These are phyloP conservation scores for Notodonta ziczac DNA, from an alignment of 2,888 invertebrate species.

Conservation along the genomic window DNA sequence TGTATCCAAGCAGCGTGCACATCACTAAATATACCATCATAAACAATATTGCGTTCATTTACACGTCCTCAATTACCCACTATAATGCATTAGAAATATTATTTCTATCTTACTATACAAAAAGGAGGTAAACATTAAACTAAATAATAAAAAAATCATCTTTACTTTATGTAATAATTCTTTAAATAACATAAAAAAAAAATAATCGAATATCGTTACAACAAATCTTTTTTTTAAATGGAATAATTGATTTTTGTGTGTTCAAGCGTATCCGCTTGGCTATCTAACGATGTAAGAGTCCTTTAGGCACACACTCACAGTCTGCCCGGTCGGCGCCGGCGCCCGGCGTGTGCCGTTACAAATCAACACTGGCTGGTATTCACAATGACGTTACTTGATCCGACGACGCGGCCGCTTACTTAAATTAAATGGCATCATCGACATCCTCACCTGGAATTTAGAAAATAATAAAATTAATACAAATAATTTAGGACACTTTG, in stretches of 20 bases:
- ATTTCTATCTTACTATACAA: slow-evolving; percentile 67
- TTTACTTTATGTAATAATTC: slow-evolving; percentile 78
- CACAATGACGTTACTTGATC: slow-evolving; percentile 62
- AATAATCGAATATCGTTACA: slow-evolving; percentile 79
- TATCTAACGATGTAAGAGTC: slow-evolving; percentile 58
- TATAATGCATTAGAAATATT: slow-evolving; percentile 62
- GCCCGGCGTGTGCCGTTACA: slow-evolving; percentile 39
- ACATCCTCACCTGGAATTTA: slow-evolving; percentile 74
- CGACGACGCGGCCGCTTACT: slow-evolving; percentile 76
- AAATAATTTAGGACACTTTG: no score
- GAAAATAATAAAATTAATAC: slow-evolving; percentile 9
- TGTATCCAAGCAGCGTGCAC: slow-evolving; percentile 51
- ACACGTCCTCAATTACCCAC: slow-evolving; percentile 55
- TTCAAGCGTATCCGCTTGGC: slow-evolving; percentile 50
- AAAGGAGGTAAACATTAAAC: slow-evolving; percentile 75
- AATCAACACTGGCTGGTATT: slow-evolving; percentile 70
- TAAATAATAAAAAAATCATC: slow-evolving; percentile 62
- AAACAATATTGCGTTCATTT: slow-evolving; percentile 42
- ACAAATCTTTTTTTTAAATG: slow-evolving; percentile 73
- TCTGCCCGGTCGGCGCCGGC: slow-evolving; percentile 40
- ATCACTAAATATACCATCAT: slow-evolving; percentile 43
- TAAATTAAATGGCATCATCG: slow-evolving; percentile 84
- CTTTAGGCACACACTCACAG: slow-evolving; percentile 46
- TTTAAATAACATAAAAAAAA: slow-evolving; percentile 82
- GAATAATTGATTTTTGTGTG: slow-evolving; percentile 77